phyloP scores from a whole-genome alignment of 2,113 vertebrate genomes.

The Sakesphorus luctuosus region DNA sequence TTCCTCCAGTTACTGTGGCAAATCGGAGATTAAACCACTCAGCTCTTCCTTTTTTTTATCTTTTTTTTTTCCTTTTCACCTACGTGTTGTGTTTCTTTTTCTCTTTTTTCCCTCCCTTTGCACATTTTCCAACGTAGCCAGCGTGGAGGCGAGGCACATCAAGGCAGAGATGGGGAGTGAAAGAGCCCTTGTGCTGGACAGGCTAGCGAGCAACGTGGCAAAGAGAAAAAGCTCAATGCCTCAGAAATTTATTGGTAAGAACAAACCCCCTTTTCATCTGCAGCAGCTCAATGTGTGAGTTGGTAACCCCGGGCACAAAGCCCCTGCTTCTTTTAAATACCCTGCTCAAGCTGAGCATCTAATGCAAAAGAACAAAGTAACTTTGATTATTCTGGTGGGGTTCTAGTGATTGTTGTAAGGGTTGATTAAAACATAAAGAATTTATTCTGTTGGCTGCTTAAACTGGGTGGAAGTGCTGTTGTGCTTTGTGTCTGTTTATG shows the following conservation, averaged over 20 bases:
- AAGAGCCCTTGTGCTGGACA: slow-evolving; percentile 91
- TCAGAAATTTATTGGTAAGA: slow-evolving; percentile 95
- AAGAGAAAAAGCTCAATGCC: slow-evolving; percentile 96
- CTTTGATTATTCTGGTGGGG: not conserved
- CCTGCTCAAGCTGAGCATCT: not conserved
- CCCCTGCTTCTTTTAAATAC: slow-evolving; percentile 15
- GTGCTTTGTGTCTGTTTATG: not conserved
- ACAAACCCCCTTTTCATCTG: slow-evolving; percentile 51
- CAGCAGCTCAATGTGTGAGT: not conserved
- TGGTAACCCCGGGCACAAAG: not conserved
- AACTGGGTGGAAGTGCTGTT: not conserved
- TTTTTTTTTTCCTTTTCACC: slow-evolving; percentile 15
- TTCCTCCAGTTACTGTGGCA: slow-evolving; percentile 21
- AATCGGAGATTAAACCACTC: not conserved
- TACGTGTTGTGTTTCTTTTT: not conserved
- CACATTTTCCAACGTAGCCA: slow-evolving; percentile 74
- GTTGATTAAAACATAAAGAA: not conserved
- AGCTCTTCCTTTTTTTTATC: not conserved
- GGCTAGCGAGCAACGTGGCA: slow-evolving; percentile 93
- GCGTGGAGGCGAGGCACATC: slow-evolving; percentile 80
- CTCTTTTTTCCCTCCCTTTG: not conserved
- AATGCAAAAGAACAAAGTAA: not conserved
- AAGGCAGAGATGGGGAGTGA: slow-evolving; percentile 90
- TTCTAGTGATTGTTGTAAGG: not conserved
- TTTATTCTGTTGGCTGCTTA: not conserved